Evolutionary conservation across 2,888 invertebrate species (phyloP).

Genomic region (Acronicta aceris): DNA sequence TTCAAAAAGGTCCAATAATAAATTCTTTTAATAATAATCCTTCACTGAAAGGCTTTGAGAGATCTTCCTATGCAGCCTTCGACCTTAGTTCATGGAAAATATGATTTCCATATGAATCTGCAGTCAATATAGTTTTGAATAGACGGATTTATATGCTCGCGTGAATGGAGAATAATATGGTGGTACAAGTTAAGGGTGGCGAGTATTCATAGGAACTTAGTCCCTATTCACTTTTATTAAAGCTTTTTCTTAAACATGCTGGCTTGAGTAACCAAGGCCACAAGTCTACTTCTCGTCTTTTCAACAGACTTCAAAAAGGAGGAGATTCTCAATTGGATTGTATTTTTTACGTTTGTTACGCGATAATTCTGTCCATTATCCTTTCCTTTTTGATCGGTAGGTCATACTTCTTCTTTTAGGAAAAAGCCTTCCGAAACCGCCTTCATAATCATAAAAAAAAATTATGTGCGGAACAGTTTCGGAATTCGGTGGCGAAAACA

Average conservation of each 20-base stretch:
- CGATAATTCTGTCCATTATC: no score
- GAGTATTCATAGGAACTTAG: neutral
- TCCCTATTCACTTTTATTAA: neutral
- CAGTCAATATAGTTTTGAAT: slow-evolving; percentile 56
- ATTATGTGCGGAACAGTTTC: no score
- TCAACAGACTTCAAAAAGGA: no score
- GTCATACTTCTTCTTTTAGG: no score
- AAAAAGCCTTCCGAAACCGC: no score
- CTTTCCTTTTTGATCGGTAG: no score
- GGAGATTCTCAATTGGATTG: no score
- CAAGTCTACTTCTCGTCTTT: no score
- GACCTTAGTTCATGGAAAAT: slow-evolving; percentile 43
- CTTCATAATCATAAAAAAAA: no score
- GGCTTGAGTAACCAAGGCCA: no score
- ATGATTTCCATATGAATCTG: slow-evolving; percentile 63
- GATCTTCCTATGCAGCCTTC: slow-evolving; percentile 18
- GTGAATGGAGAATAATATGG: slow-evolving; percentile 25
- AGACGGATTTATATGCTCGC: slow-evolving; percentile 30
- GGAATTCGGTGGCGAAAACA: no score
- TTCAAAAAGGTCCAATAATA: neutral
- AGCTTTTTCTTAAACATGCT: neutral
- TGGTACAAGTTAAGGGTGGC: slow-evolving; percentile 17
- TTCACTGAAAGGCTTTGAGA: slow-evolving; percentile 12
- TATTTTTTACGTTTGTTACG: no score
- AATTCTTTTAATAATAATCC: slow-evolving; percentile 11